phyloP scores from a whole-genome alignment of 2,797 vertebrate genomes.

The Clamator glandarius region DNA sequence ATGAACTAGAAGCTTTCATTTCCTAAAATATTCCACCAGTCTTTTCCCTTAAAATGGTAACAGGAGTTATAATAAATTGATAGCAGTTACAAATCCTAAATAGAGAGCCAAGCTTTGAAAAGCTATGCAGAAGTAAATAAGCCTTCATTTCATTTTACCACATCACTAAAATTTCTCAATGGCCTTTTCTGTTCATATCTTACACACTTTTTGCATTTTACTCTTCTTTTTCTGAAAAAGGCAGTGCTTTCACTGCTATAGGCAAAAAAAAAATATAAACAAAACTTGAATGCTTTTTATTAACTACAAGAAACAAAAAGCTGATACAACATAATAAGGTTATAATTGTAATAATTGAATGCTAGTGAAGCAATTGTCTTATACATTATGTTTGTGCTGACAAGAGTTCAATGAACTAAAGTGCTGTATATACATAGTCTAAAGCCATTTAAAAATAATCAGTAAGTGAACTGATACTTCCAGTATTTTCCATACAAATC shows the following conservation, averaged over 20 bases:
- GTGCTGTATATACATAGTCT: not conserved
- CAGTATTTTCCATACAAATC: not conserved
- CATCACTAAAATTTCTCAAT: slow-evolving; percentile 45
- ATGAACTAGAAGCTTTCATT: not conserved
- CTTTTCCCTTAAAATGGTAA: not conserved
- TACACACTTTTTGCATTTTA: not conserved
- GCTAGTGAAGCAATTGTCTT: slow-evolving; percentile 21
- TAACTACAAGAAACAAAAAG: slow-evolving; percentile 26
- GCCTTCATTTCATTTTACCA: slow-evolving; percentile 53
- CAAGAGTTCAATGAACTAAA: slow-evolving; percentile 38
- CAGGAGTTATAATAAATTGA: not conserved
- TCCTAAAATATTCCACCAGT: not conserved
- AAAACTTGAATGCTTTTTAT: slow-evolving; percentile 12
- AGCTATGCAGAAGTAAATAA: slow-evolving; percentile 51
- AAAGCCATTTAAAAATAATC: slow-evolving; percentile 29
- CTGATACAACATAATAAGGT: slow-evolving; percentile 20
- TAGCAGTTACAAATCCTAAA: slow-evolving; percentile 47
- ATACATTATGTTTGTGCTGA: slow-evolving; percentile 11
- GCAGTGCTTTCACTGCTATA: not conserved
- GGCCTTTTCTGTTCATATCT: slow-evolving; percentile 25
- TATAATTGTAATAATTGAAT: slow-evolving; percentile 56
- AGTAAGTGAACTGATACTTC: not conserved
- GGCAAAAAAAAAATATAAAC: not conserved
- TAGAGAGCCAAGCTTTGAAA: slow-evolving; percentile 24
- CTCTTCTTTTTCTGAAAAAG: not conserved